Conservation (phyloP, 35 echinoderm and acorn worm genomes). For the Antedon bifida region DNA sequence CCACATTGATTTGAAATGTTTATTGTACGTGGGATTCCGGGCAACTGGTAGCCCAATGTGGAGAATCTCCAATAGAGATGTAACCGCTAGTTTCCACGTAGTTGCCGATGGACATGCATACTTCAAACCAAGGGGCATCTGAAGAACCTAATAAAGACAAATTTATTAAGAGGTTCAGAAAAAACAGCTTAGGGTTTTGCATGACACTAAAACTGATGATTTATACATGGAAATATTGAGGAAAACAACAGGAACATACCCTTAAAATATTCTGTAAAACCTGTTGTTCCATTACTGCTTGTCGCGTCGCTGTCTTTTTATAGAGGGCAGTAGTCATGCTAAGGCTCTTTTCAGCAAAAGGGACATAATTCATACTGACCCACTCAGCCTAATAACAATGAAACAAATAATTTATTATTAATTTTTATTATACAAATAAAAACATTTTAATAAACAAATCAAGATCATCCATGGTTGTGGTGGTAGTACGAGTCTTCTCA, state of each 20-base stretch:
- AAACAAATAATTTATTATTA: too few species aligned
- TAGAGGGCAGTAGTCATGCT: slow-evolving; percentile 55
- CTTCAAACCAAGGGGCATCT: slow-evolving; percentile 85
- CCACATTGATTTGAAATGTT: slow-evolving; percentile 79
- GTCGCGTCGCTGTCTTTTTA: slow-evolving; percentile 67
- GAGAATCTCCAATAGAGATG: slow-evolving; percentile 80
- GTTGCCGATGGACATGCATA: slow-evolving; percentile 79
- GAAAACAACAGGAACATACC: slow-evolving; percentile 42
- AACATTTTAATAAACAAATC: too few species aligned
- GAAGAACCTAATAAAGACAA: slow-evolving; percentile 50
- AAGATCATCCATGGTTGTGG: too few species aligned
- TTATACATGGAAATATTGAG: not conserved
- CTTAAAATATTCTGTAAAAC: slow-evolving; percentile 91
- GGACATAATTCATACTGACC: slow-evolving; percentile 98
- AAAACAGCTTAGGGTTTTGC: not conserved
- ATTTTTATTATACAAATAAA: too few species aligned
- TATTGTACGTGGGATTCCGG: slow-evolving; percentile 16
- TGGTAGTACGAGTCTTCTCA: too few species aligned
- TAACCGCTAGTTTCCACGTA: slow-evolving; percentile 87
- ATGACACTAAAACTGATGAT: not conserved
- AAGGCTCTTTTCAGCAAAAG: slow-evolving; percentile 95
- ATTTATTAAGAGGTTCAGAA: too few species aligned
- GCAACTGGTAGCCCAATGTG: slow-evolving; percentile 80
- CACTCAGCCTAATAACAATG: slow-evolving; percentile 32
- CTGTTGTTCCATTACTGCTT: slow-evolving; percentile 65